Evolutionary conservation across 92 coral and sea anemone genomes (phyloP).

Genomic region (Anthopleura xanthogrammica): DNA sequence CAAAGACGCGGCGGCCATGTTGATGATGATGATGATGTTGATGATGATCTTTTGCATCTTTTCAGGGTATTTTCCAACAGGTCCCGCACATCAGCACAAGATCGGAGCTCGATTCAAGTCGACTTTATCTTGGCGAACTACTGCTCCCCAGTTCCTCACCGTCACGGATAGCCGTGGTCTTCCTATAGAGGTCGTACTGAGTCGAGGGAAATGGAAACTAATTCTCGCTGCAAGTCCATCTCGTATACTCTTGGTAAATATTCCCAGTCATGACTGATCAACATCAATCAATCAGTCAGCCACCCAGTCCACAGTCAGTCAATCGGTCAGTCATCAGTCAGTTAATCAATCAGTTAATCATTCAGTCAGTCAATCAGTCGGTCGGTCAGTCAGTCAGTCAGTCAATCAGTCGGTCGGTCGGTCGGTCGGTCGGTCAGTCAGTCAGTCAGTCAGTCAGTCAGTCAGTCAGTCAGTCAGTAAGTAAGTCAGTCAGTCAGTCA

Average conservation of each 20-base stretch:
- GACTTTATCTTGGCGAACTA: constrained; percentile 69
- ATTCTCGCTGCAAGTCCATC: constrained; percentile 66
- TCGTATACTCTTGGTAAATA: constrained; percentile 60
- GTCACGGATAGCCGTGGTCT: constrained; percentile 63
- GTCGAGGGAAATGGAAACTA: constrained; percentile 90
- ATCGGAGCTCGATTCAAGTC: constrained; percentile 69
- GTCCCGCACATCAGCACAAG: constrained; percentile 61
- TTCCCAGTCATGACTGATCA: too few species aligned
- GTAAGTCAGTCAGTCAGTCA: too few species aligned
- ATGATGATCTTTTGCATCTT: not conserved
- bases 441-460: too few species aligned
- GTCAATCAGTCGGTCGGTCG: too few species aligned
- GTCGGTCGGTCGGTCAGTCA: too few species aligned
- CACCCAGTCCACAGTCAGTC: too few species aligned
- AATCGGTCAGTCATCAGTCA: too few species aligned
- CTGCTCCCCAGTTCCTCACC: constrained; percentile 66
- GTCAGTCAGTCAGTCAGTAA: too few species aligned
- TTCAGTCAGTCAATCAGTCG: too few species aligned
- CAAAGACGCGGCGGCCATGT: not conserved
- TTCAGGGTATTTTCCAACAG: constrained; percentile 72
- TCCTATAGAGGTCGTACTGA: constrained; percentile 67
- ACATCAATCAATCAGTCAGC: too few species aligned
- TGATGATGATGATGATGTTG: not conserved
- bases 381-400: too few species aligned
- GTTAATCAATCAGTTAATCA: too few species aligned